Evolutionary conservation across 2,888 invertebrate genomes (phyloP), one percentile per base, ranked within the genome.

Genomic region (Aphelenchoides bicaudatus): DNA sequence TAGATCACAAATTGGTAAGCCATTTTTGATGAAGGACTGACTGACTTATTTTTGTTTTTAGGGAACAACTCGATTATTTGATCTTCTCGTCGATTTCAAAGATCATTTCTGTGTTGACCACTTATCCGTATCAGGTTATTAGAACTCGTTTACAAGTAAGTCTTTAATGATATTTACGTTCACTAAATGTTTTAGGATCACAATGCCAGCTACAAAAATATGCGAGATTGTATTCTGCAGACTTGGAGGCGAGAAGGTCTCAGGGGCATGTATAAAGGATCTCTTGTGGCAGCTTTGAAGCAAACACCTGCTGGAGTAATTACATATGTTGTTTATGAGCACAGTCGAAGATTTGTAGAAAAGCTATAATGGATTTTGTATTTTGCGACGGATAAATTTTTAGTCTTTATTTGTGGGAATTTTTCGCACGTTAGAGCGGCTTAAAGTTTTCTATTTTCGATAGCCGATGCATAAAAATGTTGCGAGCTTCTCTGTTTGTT

Each of bases 71-170:
- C 47, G 92, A 93, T 80, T 96, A 94, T 83, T 84, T 96, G 54
- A 83, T 86, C 30, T 94, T 91, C 83, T 94, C 96, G 25, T 92
- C 93, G 2, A 81, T 89, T 59, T 96, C 94, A 8, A 98, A 98
- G 83, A 84, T 94, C 70, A 86, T 94, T 68, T 94, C 79, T 21
- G 72, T 81, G 0, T 88, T 88, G 30, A 85, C 87, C 10, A 98
- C 96, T 2, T 98, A 96, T 83, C 98, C 98, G 0, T 98, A 96
- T 84, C 98, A 98, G 83, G 94, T 98, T 72, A 86, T 98, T 46
- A 84, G 98, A 59, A 91, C 96, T 3, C 86, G 98, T 13, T 84
- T 98, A 37, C 98, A 99, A 66, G 71, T 68, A 21, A 13, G 28
- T 25, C 21, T 8, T 52, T 8, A 10, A 81, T 52, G 13, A 55